Conservation (phyloP, 2,113 vertebrate species). For the Seriola dumerili region DNA sequence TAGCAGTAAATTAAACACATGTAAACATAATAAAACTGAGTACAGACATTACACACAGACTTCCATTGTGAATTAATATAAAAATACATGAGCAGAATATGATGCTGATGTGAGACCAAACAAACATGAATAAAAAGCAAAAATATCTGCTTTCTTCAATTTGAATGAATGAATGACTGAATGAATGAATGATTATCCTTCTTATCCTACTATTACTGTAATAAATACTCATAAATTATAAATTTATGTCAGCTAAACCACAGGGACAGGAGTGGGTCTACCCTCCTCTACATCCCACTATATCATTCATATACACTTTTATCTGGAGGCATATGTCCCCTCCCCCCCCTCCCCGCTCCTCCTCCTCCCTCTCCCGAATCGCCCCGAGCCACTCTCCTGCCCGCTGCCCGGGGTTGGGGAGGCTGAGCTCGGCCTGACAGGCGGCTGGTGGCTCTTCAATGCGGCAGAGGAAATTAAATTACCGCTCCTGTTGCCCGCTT, state of each 20-base stretch:
- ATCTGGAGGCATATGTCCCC: conserved; percentile 72
- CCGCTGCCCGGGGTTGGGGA: conserved; percentile 66
- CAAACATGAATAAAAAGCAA: background rate
- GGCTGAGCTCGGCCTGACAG: conserved; percentile 74
- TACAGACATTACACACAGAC: no score
- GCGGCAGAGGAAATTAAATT: conserved; percentile 87
- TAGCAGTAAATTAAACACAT: background rate
- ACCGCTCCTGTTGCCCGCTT: conserved; percentile 81
- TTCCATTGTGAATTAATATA: background rate
- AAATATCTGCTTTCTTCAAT: background rate
- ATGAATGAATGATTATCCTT: no score
- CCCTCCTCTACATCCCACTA: conserved; percentile 28
- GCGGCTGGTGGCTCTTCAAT: conserved; percentile 84
- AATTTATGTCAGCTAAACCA: conserved; percentile 11
- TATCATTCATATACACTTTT: conserved; percentile 63
- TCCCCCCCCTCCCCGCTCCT: conserved; percentile 8
- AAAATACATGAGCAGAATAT: background rate
- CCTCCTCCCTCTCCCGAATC: conserved; percentile 22
- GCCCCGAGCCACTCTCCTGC: conserved; percentile 71
- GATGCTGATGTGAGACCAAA: background rate
- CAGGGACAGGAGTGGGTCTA: background rate
- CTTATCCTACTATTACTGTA: background rate
- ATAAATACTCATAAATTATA: conserved; percentile 11
- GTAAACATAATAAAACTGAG: background rate
- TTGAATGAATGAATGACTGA: no score